phyloP scores from a whole-genome alignment of 2,797 vertebrate genomes.

The Chelmon rostratus region DNA sequence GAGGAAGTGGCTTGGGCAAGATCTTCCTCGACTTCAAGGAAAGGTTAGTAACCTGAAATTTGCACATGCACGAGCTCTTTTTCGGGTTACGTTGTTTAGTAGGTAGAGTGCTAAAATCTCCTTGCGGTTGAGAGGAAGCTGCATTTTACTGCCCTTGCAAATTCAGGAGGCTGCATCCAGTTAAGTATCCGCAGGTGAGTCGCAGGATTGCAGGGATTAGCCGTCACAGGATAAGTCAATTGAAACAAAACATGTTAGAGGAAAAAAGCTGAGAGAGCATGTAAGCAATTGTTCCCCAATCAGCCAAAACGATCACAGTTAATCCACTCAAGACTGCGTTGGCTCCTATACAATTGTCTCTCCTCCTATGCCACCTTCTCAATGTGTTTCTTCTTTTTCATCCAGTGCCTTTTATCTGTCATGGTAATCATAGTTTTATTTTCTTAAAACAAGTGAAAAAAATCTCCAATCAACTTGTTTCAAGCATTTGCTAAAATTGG shows the following conservation, averaged over 20 bases:
- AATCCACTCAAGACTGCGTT: slow-evolving; percentile 33
- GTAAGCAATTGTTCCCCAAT: slow-evolving; percentile 39
- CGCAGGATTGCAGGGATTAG: slow-evolving; percentile 60
- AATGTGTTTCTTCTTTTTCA: neutral
- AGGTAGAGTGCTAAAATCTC: neutral
- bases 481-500: neutral
- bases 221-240: slow-evolving; percentile 55
- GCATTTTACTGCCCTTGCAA: slow-evolving; percentile 10
- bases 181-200: slow-evolving; percentile 36
- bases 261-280: slow-evolving; percentile 53
- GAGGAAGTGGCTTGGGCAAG: slow-evolving; percentile 92
- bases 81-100: neutral
- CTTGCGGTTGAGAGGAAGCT: neutral
- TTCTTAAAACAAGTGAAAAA: neutral
- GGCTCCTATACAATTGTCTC: neutral
- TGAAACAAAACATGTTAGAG: slow-evolving; percentile 49
- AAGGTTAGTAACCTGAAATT: slow-evolving; percentile 84
- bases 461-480: neutral
- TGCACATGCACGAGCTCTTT: too few relatives aligned
- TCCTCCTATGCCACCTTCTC: neutral
- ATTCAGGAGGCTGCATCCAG: slow-evolving; percentile 18
- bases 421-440: neutral
- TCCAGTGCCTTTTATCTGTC: neutral
- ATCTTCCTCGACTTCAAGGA: slow-evolving; percentile 99
- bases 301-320: slow-evolving; percentile 35